Evolutionary conservation across 2,113 vertebrate genomes (phyloP).

Genomic region (Sisor rabdophorus): DNA sequence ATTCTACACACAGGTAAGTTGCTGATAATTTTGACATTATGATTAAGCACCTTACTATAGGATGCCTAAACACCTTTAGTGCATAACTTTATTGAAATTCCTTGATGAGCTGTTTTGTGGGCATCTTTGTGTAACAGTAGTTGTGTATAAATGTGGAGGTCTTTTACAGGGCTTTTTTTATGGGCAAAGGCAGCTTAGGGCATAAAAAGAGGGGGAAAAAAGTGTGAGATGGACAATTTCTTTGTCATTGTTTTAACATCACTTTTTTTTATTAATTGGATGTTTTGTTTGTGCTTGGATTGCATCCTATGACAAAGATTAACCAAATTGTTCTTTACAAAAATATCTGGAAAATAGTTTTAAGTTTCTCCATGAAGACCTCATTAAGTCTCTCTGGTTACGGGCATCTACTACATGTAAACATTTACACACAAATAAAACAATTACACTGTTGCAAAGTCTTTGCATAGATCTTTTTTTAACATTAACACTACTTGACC

Average conservation of each 20-base stretch:
- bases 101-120: not conserved
- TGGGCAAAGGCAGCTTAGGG: not conserved
- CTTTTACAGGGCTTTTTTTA: no score
- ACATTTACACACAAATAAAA: not conserved
- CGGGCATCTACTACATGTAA: not conserved
- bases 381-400: not conserved
- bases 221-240: not conserved
- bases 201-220: not conserved
- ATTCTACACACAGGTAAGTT: conserved; percentile 96
- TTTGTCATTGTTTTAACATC: no score
- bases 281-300: not conserved
- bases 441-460: not conserved
- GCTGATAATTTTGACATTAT: no score
- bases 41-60: not conserved
- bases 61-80: not conserved
- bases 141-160: no score
- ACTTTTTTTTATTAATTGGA: not conserved
- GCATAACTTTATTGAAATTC: no score
- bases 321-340: no score
- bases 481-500: no score
- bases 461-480: no score
- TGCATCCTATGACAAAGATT: no score
- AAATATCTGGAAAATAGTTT: no score
- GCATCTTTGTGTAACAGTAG: not conserved
- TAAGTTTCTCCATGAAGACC: no score